Base-by-base conservation (phyloP, 1,140 invertebrate species). In the Hypsibius dujardini region DNA sequence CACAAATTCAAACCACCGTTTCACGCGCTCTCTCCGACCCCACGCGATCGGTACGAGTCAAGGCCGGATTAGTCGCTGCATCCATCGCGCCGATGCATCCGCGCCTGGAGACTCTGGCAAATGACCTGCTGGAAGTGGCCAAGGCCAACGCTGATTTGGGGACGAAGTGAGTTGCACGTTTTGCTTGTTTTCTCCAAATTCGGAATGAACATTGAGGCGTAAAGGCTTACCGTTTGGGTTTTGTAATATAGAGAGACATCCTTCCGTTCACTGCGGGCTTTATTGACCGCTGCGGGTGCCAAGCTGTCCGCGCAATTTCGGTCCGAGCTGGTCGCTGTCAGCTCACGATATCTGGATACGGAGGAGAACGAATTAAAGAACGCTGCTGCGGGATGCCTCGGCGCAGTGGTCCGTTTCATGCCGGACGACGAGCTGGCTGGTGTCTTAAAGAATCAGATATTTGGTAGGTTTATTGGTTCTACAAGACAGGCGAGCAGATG, bases 1-100 rank as follows among this genome's bases (percentile, higher is more conserved):
- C 95, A 12, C 95, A 98, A 82, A 83, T 98, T 7, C 94, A 98
- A 84, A 96, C 93, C 40, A 97, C 95, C 1, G 98, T 98, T 80
- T 82, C 97, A 14, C 95, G 95, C 82, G 87, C 93, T 1, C 81
- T 96, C 40, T 88, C 88, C 79, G 95, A 97, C 79, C 84, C 86
- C 46, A 89, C 91, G 78, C 82, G 92, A 73, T 84, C 85, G 74
- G 92, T 97, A 1, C 83, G 93, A 73, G 82, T 96, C 50, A 90
- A 90, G 81, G 90, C 93, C 12, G 92, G 91, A 12, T 15, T 15
- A 15, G 62, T 67, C 12, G 62, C 62, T 7, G 12, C 62, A 7
- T 15, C 3, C 40, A 67, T 67, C 40, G 62, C 62, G 12, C 62
- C 62, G 40, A 67, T 67, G 62, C 62, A 67, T 42, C 62, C 62